Evolutionary conservation across 2,888 invertebrate species (phyloP), one percentile per base, ranked within the genome.

Genomic region (Rhaphigaster nebulosa): DNA sequence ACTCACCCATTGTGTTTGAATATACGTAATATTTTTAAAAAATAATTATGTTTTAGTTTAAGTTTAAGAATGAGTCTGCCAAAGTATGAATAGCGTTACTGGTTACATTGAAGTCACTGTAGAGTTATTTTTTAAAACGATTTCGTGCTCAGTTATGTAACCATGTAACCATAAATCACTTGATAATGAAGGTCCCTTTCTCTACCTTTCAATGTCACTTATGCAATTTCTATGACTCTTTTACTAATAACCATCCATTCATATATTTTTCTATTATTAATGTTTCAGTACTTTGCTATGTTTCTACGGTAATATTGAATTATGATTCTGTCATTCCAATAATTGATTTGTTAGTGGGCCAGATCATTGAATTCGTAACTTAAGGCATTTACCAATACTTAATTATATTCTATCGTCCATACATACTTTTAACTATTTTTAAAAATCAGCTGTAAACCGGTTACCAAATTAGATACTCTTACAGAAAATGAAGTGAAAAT

Each of bases 171-270:
- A 38, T 76, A 76, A 38, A 76, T 76, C 70, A 76, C 38, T 23
- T 23, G 34, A 20, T 38, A 76, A 76, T 23, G 70, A 38, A 76
- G 34, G 20, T 76, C n/a, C 70, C 70, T 76, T 76, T 65, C 65
- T 65, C 65, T 65, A 4, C n/a, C 65, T 65, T 76, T 76, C 70
- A 76, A 76, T 38, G 34, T 76, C 70, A 70, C 38, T 76, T 38
- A 38, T 76, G 20, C 6, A 76, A 38, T 76, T 76, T 76, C 34
- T 65, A 76, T 20, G 34, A 38, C 70, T 76, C 70, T 76, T n/a
- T 38, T 20, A 38, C 29, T 38, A 34, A 38, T 38, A 38, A 1
- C 20, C 6, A 76, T 29, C 1, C 15, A 18, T 65, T 65, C 29
- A 60, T n/a, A n/a, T 26, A 60, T 26, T 56, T 56, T n/a, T 29